phyloP scores from a whole-genome alignment of 2,888 invertebrate species.

The Microdon myrmicae region DNA sequence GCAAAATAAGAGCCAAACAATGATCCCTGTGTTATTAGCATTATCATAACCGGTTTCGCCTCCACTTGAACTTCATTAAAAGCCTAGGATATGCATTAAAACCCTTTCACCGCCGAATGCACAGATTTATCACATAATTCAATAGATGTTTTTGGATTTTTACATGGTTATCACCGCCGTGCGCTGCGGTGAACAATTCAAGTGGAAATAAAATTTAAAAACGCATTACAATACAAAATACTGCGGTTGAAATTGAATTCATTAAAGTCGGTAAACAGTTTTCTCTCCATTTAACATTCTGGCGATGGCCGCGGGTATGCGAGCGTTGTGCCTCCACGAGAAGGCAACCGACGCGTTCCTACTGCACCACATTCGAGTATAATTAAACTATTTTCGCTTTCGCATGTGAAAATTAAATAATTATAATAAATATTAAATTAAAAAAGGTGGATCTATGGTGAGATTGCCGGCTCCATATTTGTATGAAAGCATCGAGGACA shows the following conservation, averaged over 20 bases:
- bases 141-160: slow-evolving; percentile 15
- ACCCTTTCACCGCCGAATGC: slow-evolving; percentile 4
- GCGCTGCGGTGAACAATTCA: slow-evolving; percentile 28
- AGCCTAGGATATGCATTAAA: slow-evolving; percentile 5
- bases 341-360: slow-evolving; percentile 10
- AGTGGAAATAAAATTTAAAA: slow-evolving; percentile 3
- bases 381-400: slow-evolving; percentile 52
- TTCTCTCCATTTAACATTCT: slow-evolving; percentile 49
- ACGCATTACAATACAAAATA: slow-evolving; percentile 23
- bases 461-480: neutral
- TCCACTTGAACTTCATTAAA: slow-evolving; percentile 33
- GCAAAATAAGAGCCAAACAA: slow-evolving; percentile 35
- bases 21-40: slow-evolving; percentile 35
- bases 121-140: slow-evolving; percentile 35
- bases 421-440: slow-evolving; percentile 51
- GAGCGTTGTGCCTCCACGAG: slow-evolving; percentile 2
- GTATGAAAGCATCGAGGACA: neutral
- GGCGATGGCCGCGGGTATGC: neutral
- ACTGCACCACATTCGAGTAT: slow-evolving; percentile 34
- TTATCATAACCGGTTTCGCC: slow-evolving; percentile 1
- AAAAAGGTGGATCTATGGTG: too few relatives aligned
- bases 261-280: slow-evolving; percentile 49
- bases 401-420: slow-evolving; percentile 49
- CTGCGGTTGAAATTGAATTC: slow-evolving; percentile 42
- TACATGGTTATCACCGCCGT: slow-evolving; percentile 22